Evolutionary conservation across 2,797 vertebrate species (phyloP).

Genomic region (Crotalus adamanteus): DNA sequence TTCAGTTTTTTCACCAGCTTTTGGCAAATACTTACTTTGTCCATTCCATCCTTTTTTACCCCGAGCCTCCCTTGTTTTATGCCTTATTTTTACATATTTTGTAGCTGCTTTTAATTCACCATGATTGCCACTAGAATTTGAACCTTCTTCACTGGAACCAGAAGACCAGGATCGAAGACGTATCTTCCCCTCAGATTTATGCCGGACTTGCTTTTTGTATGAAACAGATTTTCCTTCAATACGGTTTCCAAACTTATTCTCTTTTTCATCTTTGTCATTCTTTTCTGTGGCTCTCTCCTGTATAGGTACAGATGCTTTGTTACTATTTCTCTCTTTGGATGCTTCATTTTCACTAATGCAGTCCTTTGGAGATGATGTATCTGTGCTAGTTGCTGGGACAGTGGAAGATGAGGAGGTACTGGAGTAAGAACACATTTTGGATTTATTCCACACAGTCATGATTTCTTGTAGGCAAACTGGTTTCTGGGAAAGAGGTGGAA

Average conservation of each 20-base stretch:
- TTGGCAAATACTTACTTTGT: constrained; percentile 82
- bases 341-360: constrained; percentile 92
- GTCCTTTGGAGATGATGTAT: constrained; percentile 96
- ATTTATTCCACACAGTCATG: constrained; percentile 99
- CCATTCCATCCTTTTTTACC: constrained; percentile 84
- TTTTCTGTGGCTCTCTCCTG: constrained; percentile 79
- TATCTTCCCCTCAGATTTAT: constrained; percentile 85
- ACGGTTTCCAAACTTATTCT: constrained; percentile 78
- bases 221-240: constrained; percentile 79
- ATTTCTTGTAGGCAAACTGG: constrained; percentile 98
- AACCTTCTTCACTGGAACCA: constrained; percentile 95
- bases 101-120: constrained; percentile 79
- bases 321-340: constrained; percentile 75
- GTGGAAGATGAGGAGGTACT: constrained; percentile 94
- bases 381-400: constrained; percentile 94
- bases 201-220: constrained; percentile 84
- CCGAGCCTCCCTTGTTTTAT: constrained; percentile 88
- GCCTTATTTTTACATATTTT: constrained; percentile 85
- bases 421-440: constrained; percentile 89
- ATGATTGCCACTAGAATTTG: constrained; percentile 93
- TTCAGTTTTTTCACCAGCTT: constrained; percentile 81
- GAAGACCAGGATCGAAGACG: constrained; percentile 97
- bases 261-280: constrained; percentile 86
- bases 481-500: constrained; percentile 97
- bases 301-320: constrained; percentile 65